Evolutionary conservation across 1,140 invertebrate genomes (phyloP).

Genomic region (Neotoxoptera formosana): DNA sequence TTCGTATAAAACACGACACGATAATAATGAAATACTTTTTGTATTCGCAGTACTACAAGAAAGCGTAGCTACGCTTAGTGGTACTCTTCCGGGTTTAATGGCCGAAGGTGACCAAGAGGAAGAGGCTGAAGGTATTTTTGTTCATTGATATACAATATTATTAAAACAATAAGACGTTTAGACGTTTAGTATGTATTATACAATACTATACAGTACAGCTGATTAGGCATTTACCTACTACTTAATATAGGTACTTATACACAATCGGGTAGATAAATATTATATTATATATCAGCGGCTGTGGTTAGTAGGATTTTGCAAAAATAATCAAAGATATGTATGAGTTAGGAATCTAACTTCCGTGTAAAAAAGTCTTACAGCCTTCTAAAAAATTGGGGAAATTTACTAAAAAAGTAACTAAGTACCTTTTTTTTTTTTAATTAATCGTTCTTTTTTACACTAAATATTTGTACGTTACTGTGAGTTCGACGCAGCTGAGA

Average conservation of each 20-base stretch:
- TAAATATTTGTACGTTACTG: too few relatives aligned
- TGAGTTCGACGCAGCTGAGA: too few relatives aligned
- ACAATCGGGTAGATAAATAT: not conserved
- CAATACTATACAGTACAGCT: not conserved
- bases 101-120: conserved; percentile 59
- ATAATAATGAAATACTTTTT: conserved; percentile 13
- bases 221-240: not conserved
- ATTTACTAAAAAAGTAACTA: too few relatives aligned
- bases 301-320: too few relatives aligned
- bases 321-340: too few relatives aligned
- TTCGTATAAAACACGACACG: not conserved
- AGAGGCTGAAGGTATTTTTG: conserved; percentile 60
- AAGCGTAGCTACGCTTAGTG: conserved; percentile 59
- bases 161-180: not conserved
- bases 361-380: too few relatives aligned
- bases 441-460: too few relatives aligned
- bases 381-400: too few relatives aligned
- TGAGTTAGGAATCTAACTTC: too few relatives aligned
- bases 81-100: conserved; percentile 58
- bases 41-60: conserved; percentile 60
- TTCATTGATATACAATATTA: conserved; percentile 15
- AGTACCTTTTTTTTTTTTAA: too few relatives aligned
- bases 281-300: too few relatives aligned
- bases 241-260: not conserved
- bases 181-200: not conserved